Evolutionary conservation across 2,888 invertebrate species (phyloP).

Genomic region (Lydus trimaculatus): DNA sequence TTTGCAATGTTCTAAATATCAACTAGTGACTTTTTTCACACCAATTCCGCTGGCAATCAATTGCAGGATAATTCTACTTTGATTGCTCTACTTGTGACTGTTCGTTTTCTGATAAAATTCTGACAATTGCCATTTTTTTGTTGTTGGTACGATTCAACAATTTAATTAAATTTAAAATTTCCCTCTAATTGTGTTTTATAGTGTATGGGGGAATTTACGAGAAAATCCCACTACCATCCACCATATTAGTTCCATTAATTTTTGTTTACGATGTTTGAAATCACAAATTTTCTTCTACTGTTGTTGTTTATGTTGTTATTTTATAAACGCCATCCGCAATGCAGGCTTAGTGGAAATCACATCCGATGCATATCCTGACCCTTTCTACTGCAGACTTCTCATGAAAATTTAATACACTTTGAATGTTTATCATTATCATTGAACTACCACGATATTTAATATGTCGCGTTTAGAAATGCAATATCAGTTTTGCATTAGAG

Average conservation of each 20-base stretch:
- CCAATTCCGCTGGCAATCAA: constrained; percentile 1
- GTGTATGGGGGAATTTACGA: neutral
- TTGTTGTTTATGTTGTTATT: neutral
- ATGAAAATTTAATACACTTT: constrained; percentile 37
- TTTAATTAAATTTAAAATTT: neutral
- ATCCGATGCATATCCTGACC: constrained; percentile 30
- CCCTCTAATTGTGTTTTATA: neutral
- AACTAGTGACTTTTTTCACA: neutral
- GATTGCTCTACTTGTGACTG: neutral
- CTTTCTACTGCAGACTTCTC: constrained; percentile 31
- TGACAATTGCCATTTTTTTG: neutral
- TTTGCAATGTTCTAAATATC: constrained; percentile 8
- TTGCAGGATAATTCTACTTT: neutral
- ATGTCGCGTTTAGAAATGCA: constrained; percentile 15
- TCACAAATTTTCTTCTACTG: constrained; percentile 32
- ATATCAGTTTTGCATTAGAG: constrained; percentile 13
- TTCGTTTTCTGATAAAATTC: neutral
- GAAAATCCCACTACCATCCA: neutral
- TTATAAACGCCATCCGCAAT: constrained; percentile 36
- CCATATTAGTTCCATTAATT: constrained; percentile 26
- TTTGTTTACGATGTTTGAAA: constrained; percentile 31
- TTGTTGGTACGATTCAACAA: neutral
- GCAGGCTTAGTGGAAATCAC: constrained; percentile 33
- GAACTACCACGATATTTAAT: constrained; percentile 28
- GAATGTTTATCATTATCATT: constrained; percentile 34